Base-by-base conservation (phyloP, 2,113 vertebrate genomes). In the Serilophus lunatus region DNA sequence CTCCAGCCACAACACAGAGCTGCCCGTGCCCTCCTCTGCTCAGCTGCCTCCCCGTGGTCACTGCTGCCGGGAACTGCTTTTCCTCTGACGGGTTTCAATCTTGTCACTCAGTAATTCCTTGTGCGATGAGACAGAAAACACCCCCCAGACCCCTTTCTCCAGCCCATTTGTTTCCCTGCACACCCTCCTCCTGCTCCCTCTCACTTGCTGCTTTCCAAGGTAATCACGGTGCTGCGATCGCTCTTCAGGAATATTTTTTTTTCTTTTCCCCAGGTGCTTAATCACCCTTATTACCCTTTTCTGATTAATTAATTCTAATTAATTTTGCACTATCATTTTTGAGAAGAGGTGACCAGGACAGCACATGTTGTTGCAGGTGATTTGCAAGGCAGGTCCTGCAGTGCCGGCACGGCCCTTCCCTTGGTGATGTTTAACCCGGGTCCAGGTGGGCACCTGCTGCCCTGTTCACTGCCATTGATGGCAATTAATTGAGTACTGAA, bases 221-320 rank as follows among this genome's bases (percentile, higher is more conserved):
- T 38, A 92, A 91, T 76, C 91, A 85, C 74, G 4, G 45, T 35
- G 3, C 84, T 26, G 12, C 66, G 0, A 75, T 61, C 4, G 20
- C 93, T 92, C 92, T 71, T 86, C 93, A 84, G 66, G 82, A 87
- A 78, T 86, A 33, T 56, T 71, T 84, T 89, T 76, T 86, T 84
- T 24, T 13, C 63, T 88, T 92, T 80, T 79, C 88, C 92, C 90
- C 79, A 90, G 91, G 90, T 95, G 91, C 85, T 93, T 95, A 95
- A 95, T 95, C 93, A 95, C 93, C 93, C 93, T 92, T 94, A 95
- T 94, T 93, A 90, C 94, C 95, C 94, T 96, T 95, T 95, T 92
- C 95, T 94, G 93, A 94, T 96, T 95, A 96, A 96, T 96, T 95
- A 95, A 94, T 95, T 92, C 93, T 91, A 96, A 95, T 96, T 96